These are phyloP conservation scores for Melieria crassipennis DNA, from an alignment of 2,888 invertebrate species.

Conservation along the genomic window DNA sequence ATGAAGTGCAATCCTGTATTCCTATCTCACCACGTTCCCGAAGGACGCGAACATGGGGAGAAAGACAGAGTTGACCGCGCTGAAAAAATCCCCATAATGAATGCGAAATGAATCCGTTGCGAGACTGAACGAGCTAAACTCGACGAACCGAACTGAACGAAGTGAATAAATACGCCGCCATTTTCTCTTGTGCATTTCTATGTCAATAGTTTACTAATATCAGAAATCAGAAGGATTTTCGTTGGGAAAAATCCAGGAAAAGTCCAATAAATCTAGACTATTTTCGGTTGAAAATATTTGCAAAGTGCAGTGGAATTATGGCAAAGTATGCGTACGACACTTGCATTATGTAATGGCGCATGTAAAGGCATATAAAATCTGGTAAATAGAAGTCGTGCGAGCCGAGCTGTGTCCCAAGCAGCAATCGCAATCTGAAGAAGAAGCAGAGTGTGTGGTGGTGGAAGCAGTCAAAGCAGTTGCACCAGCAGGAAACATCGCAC, in stretches of 20 bases:
- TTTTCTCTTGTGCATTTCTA: conserved; percentile 56
- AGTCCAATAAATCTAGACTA: conserved; percentile 36
- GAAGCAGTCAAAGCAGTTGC: conserved; percentile 14
- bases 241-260: conserved; percentile 40
- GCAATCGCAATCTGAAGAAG: not conserved
- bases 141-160: conserved; percentile 48
- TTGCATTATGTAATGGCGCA: conserved; percentile 50
- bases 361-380: conserved; percentile 40
- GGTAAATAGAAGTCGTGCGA: conserved; percentile 37
- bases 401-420: conserved; percentile 35
- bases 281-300: conserved; percentile 44
- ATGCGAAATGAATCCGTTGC: conserved; percentile 6
- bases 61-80: conserved; percentile 2
- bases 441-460: too few species aligned
- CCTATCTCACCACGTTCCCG: too few species aligned
- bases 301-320: conserved; percentile 38
- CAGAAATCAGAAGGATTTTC: conserved; percentile 41
- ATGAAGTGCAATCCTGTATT: too few species aligned
- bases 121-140: conserved; percentile 34
- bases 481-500: conserved; percentile 24
- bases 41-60: too few species aligned
- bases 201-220: conserved; percentile 53
- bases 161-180: conserved; percentile 53
- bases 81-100: conserved; percentile 24
- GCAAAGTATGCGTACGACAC: conserved; percentile 44